A percentile compares a stretch with the other conserved stretches of the same genome.
phyloP scores from a whole-genome alignment of 2,888 invertebrate species.

The Cheilosia scutellata region DNA sequence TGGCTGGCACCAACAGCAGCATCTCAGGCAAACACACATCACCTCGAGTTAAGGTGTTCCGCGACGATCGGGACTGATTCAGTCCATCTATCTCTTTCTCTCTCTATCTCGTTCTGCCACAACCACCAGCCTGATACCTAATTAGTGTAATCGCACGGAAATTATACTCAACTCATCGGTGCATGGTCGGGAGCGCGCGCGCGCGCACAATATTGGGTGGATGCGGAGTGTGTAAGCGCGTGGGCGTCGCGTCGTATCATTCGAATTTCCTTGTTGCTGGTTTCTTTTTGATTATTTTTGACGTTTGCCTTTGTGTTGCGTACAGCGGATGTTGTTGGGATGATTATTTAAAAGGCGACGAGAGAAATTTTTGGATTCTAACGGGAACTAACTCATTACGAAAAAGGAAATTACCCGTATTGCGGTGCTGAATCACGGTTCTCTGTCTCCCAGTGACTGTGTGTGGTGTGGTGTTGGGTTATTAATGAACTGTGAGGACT shows the following conservation, averaged over 20 bases:
- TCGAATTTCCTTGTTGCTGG: conserved; percentile 65
- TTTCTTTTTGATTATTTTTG: conserved; percentile 68
- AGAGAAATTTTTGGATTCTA: conserved; percentile 36
- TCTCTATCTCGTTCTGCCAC: conserved; percentile 1
- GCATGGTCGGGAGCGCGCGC: conserved; percentile 41
- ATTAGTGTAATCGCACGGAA: conserved; percentile 77
- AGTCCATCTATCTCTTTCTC: conserved; percentile 9
- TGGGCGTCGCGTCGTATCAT: conserved; percentile 56
- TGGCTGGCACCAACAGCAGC: conserved; percentile 35
- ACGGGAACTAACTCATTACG: conserved; percentile 71
- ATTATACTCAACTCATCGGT: conserved; percentile 70
- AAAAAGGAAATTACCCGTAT: conserved; percentile 69
- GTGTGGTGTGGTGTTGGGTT: conserved; percentile 33
- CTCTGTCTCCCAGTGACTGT: background rate
- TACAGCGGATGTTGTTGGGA: conserved; percentile 58
- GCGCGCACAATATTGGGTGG: conserved; percentile 34
- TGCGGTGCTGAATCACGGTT: conserved; percentile 65
- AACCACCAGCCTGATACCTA: conserved; percentile 51
- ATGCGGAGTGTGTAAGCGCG: conserved; percentile 59
- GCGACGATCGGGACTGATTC: conserved; percentile 48
- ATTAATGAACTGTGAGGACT: conserved; percentile 72
- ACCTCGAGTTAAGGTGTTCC: conserved; percentile 71
- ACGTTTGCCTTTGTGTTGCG: conserved; percentile 57
- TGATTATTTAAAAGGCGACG: conserved; percentile 57
- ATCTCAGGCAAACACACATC: conserved; percentile 27